Conservation (phyloP, 2,797 vertebrate species). For the Chanos chanos region DNA sequence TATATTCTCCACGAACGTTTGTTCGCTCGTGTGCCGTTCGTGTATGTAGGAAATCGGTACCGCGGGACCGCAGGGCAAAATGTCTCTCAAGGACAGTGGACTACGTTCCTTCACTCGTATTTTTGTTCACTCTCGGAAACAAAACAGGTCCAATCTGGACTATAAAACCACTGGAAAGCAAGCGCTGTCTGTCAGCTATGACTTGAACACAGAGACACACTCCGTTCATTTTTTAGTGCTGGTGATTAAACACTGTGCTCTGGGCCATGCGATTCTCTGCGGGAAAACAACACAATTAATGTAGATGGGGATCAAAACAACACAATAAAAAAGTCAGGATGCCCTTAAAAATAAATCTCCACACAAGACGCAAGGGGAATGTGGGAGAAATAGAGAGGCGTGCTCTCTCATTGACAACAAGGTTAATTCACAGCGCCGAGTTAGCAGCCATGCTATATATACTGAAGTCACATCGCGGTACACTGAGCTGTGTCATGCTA, state of each 20-base stretch:
- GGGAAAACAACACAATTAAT: constrained; percentile 46
- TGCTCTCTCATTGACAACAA: too few relatives aligned
- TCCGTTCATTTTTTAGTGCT: constrained; percentile 44
- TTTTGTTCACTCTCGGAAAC: constrained; percentile 1
- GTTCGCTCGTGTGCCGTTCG: constrained; percentile 9
- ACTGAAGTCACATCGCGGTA: too few relatives aligned
- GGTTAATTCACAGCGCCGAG: too few relatives aligned
- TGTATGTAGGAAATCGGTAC: constrained; percentile 19
- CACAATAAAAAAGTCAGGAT: constrained; percentile 32
- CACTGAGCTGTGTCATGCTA: too few relatives aligned
- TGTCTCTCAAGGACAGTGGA: constrained; percentile 27
- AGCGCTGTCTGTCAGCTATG: constrained; percentile 12
- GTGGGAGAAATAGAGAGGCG: not conserved
- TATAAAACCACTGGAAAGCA: constrained; percentile 11
- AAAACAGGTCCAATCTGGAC: constrained; percentile 20
- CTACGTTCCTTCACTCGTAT: constrained; percentile 3
- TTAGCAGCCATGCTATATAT: too few relatives aligned
- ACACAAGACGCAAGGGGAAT: not conserved
- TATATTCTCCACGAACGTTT: not conserved
- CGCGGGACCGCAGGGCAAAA: constrained; percentile 6
- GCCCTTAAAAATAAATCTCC: constrained; percentile 10
- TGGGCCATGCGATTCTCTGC: constrained; percentile 31
- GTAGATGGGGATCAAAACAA: constrained; percentile 34
- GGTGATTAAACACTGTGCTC: constrained; percentile 43
- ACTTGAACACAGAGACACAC: constrained; percentile 23